These are phyloP conservation scores for Drosophila sulfurigaster DNA, from an alignment of 1,140 invertebrate genomes.

Conservation along the genomic window DNA sequence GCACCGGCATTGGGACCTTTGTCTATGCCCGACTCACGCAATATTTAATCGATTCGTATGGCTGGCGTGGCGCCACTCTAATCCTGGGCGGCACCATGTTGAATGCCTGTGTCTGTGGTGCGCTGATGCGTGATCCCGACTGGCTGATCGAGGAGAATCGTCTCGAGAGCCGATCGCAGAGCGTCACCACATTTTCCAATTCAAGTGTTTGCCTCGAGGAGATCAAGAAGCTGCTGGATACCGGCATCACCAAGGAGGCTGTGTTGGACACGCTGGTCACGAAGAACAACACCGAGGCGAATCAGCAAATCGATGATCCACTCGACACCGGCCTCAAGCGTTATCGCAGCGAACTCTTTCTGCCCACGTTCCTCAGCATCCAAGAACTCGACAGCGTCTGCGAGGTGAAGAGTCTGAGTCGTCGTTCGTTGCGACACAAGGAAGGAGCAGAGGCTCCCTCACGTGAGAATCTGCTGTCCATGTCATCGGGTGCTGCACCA, in stretches of 20 bases:
- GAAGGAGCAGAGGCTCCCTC: constrained; percentile 77
- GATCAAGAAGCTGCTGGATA: constrained; percentile 88
- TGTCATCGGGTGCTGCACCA: constrained; percentile 70
- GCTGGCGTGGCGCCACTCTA: constrained; percentile 94
- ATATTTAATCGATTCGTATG: constrained; percentile 91
- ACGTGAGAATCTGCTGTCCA: constrained; percentile 74
- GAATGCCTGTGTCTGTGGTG: constrained; percentile 95
- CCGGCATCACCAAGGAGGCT: constrained; percentile 88
- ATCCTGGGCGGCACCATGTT: constrained; percentile 93
- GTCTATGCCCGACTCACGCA: constrained; percentile 91
- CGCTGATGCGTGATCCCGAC: constrained; percentile 94
- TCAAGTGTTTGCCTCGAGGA: constrained; percentile 87
- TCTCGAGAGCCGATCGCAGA: constrained; percentile 82
- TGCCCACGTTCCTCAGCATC: constrained; percentile 76
- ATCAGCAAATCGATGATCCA: constrained; percentile 82
- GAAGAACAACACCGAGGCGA: constrained; percentile 84
- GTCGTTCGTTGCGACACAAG: constrained; percentile 73
- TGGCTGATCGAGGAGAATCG: constrained; percentile 89
- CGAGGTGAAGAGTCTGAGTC: constrained; percentile 74
- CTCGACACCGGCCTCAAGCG: constrained; percentile 67
- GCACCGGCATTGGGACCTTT: constrained; percentile 92
- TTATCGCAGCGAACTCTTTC: constrained; percentile 81
- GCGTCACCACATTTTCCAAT: constrained; percentile 84
- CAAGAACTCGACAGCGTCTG: constrained; percentile 76
- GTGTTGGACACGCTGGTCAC: constrained; percentile 88